Evolutionary conservation across 2,797 vertebrate genomes (phyloP).

Genomic region (Oryzias dopingdopingensis): DNA sequence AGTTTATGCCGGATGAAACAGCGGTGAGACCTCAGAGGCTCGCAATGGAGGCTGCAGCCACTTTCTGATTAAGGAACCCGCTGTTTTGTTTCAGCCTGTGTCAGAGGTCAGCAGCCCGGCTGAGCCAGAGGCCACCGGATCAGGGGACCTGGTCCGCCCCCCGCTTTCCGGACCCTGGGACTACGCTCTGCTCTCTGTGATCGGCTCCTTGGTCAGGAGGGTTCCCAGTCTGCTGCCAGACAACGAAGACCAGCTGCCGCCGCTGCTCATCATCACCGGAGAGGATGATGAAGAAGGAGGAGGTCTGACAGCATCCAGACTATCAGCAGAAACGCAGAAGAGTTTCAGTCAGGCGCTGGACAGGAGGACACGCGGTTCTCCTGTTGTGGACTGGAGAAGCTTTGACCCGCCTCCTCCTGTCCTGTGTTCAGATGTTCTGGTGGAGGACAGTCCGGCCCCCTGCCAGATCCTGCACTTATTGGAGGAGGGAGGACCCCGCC

Average conservation of each 20-base stretch:
- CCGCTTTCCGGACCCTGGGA: slow-evolving; percentile 74
- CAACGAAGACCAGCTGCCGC: slow-evolving; percentile 82
- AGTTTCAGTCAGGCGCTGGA: neutral
- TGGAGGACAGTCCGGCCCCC: slow-evolving; percentile 84
- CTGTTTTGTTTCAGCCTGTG: slow-evolving; percentile 53
- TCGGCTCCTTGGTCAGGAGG: slow-evolving; percentile 76
- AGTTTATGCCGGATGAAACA: slow-evolving; percentile 68
- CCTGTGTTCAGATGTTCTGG: slow-evolving; percentile 72
- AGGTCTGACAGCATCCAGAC: slow-evolving; percentile 67
- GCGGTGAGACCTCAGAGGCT: slow-evolving; percentile 43
- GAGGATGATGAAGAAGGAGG: slow-evolving; percentile 79
- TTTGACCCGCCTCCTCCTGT: slow-evolving; percentile 16
- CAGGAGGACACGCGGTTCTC: neutral
- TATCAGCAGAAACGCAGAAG: too few species aligned
- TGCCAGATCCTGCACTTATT: slow-evolving; percentile 83
- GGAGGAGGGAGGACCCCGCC: slow-evolving; percentile 79
- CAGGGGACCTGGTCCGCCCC: slow-evolving; percentile 34
- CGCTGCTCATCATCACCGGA: slow-evolving; percentile 82
- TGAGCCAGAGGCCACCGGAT: slow-evolving; percentile 19
- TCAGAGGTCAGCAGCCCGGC: slow-evolving; percentile 18
- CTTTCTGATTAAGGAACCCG: neutral
- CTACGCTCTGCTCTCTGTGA: slow-evolving; percentile 79
- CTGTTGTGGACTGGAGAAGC: neutral
- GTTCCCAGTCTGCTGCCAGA: slow-evolving; percentile 83
- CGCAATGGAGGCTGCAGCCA: too few species aligned